Percentiles rank a stretch among this genome's conserved stretches.
These are phyloP conservation scores for Amiota communis DNA, from an alignment of 2,888 invertebrate genomes.

Conservation along the genomic window DNA sequence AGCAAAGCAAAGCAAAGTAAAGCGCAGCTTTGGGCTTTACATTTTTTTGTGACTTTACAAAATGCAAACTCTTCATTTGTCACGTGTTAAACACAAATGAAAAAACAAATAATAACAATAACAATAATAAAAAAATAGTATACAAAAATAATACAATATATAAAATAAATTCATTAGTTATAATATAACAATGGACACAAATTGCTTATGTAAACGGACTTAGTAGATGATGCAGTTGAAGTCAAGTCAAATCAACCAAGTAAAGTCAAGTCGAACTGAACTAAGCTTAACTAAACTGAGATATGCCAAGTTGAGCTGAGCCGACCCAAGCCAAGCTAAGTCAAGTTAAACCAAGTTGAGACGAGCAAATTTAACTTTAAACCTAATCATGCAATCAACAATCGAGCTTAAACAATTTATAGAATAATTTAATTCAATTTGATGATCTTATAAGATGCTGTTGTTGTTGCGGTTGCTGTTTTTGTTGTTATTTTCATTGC, in stretches of 20 bases:
- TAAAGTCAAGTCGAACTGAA: conserved; percentile 19
- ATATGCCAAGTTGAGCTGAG: not conserved
- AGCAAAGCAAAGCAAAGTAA: no score
- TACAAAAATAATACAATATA: not conserved
- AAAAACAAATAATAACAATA: conserved; percentile 1
- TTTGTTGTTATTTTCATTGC: conserved; percentile 4
- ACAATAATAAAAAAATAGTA: conserved; percentile 25
- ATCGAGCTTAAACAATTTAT: not conserved
- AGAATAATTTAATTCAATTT: conserved; percentile 24
- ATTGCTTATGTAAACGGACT: conserved; percentile 65
- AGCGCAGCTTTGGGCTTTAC: conserved; percentile 6
- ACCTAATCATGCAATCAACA: conserved; percentile 16
- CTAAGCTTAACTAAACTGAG: conserved; percentile 27
- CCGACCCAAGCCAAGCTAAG: not conserved
- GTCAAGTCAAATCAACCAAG: conserved; percentile 2
- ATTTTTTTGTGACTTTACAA: no score
- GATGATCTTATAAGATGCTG: not conserved
- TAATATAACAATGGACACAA: conserved; percentile 60
- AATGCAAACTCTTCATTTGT: conserved; percentile 23
- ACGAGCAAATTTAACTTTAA: not conserved
- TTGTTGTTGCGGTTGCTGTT: not conserved
- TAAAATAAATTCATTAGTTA: conserved; percentile 45
- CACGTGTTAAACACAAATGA: conserved; percentile 36
- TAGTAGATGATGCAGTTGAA: conserved; percentile 38
- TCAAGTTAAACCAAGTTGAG: not conserved